phyloP scores from a whole-genome alignment of 2,797 vertebrate genomes.

The Amniataba percoides region DNA sequence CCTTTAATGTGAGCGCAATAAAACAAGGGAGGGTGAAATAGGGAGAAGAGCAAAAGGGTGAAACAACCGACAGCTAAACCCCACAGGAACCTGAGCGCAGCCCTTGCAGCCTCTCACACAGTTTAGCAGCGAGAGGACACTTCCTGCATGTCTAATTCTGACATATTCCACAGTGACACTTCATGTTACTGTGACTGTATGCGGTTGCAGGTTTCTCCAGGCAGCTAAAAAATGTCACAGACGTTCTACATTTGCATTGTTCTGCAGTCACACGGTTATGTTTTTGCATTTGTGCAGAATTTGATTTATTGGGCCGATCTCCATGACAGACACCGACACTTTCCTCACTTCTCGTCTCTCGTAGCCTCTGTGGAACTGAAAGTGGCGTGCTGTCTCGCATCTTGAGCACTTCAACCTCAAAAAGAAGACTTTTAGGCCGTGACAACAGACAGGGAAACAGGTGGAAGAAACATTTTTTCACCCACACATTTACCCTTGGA shows the following conservation, averaged over 20 bases:
- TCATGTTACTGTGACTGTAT: constrained; percentile 29
- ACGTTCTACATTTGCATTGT: background rate
- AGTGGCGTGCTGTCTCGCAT: constrained; percentile 17
- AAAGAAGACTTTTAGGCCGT: background rate
- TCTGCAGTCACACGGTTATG: background rate
- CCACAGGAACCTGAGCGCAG: constrained; percentile 1
- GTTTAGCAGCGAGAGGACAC: constrained; percentile 26
- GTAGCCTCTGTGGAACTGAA: constrained; percentile 51
- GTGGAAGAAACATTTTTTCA: background rate
- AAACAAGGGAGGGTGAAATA: constrained; percentile 65
- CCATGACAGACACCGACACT: background rate
- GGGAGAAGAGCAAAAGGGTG: constrained; percentile 39
- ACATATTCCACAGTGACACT: constrained; percentile 10
- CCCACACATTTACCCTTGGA: constrained; percentile 9
- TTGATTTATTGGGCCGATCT: constrained; percentile 4
- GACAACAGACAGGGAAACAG: constrained; percentile 10
- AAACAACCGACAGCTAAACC: constrained; percentile 46
- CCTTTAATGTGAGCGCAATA: constrained; percentile 70
- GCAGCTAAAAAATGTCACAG: background rate
- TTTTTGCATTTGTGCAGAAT: background rate
- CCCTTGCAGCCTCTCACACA: constrained; percentile 38
- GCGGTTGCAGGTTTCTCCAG: background rate
- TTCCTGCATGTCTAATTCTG: constrained; percentile 19
- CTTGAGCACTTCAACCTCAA: background rate
- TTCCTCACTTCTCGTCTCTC: constrained; percentile 42